phyloP scores from a whole-genome alignment of 2,797 vertebrate species.

The Parambassis ranga region DNA sequence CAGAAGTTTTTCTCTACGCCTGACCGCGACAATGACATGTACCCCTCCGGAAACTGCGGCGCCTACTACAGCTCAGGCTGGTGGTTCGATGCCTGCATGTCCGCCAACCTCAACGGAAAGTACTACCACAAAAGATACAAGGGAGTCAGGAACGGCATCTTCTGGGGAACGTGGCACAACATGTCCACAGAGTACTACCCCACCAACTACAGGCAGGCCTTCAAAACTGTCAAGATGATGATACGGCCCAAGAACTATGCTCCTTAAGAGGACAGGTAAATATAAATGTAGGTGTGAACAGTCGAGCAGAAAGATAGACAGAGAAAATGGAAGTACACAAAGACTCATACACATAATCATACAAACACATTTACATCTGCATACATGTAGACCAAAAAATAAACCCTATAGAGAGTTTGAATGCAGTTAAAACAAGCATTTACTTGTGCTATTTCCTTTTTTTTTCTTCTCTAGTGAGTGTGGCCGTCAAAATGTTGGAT shows the following conservation, averaged over 20 bases:
- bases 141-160: constrained; percentile 94
- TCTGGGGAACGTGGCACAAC: constrained; percentile 96
- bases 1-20: constrained; percentile 95
- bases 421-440: constrained; percentile 53
- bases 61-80: constrained; percentile 95
- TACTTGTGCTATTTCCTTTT: constrained; percentile 28
- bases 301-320: constrained; percentile 8
- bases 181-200: constrained; percentile 79
- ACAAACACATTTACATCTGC: constrained; percentile 47
- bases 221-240: constrained; percentile 95
- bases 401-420: constrained; percentile 46
- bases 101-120: constrained; percentile 97
- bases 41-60: constrained; percentile 92
- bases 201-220: constrained; percentile 86
- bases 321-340: constrained; percentile 30
- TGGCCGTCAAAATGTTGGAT: constrained; percentile 58
- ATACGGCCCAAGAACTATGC: constrained; percentile 90
- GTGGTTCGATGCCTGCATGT: constrained; percentile 98
- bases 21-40: constrained; percentile 93
- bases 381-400: constrained; percentile 19
- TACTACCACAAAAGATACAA: constrained; percentile 94
- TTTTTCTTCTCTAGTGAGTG: constrained; percentile 31
- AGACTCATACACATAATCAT: constrained; percentile 43
- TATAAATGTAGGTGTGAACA: neutral
- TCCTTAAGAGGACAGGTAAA: constrained; percentile 71